Base-by-base conservation (phyloP, 2,113 vertebrate species). In the Trematomus loennbergii region DNA sequence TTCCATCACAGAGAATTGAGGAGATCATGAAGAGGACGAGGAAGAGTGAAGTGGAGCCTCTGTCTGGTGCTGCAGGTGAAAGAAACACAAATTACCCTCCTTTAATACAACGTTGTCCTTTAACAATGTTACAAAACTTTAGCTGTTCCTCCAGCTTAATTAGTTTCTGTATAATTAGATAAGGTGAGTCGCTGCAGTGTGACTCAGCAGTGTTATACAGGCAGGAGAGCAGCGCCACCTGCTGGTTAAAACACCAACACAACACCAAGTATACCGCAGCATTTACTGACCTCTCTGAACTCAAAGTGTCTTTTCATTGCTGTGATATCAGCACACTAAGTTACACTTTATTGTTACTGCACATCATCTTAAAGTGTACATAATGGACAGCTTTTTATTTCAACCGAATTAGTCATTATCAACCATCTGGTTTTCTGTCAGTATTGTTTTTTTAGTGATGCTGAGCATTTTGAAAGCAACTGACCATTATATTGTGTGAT, bases 11-110 rank as follows among this genome's bases (percentile, higher is more conserved):
- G 98, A 97, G 98, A 93, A 99, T 99, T 89, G 98, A 99, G 90
- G 98, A 99, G 94, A 99, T 99, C 70, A 99, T 99, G 98, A 99
- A 98, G 93, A 96, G 98, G 88, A 99, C 98, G 81, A 95, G 98
- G 82, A 98, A 96, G 94, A 96, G 94, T 59, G 97, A 99, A 46
- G 96, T 97, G 36, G 94, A 95, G 25, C 76, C 89, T 54, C 85
- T 85, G 7, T 76, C 88, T 48, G 81, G 63, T 18, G 87, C 90
- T 36, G 86, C 87, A 75, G 88, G 91, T 93, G 66, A 80, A 33
- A 5, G 2, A 17, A 53, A 2, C 62, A 45, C 11, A 55, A 9
- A 20, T 2, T 6, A 0, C 15, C 9, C 5, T 40, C 5, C 36
- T 40, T 40, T 40, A 40, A 40, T 7, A n/a, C n/a, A n/a, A n/a